Evolutionary conservation across 2,888 invertebrate species (phyloP).

Genomic region (Cloeon dipterum): DNA sequence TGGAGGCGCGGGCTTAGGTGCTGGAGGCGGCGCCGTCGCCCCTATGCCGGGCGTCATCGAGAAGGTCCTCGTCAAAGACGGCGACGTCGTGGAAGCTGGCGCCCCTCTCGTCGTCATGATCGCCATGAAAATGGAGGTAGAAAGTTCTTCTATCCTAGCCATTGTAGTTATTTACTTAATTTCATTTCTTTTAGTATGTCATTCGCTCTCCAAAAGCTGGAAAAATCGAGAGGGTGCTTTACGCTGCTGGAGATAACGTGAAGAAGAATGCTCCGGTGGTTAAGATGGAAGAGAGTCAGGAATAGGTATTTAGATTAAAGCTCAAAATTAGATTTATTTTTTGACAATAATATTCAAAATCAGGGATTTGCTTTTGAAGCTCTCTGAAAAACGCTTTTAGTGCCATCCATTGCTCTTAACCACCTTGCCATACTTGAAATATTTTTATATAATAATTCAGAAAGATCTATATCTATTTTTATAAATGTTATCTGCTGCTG

Average conservation of each 20-base stretch:
- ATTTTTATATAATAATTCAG: too few species aligned
- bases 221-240: constrained; percentile 43
- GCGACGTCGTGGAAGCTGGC: constrained; percentile 62
- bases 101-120: constrained; percentile 84
- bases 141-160: background rate
- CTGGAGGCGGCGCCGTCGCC: constrained; percentile 30
- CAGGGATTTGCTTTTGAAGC: background rate
- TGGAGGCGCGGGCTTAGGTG: constrained; percentile 24
- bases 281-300: constrained; percentile 10
- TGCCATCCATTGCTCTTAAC: background rate
- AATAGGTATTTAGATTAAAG: background rate
- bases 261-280: constrained; percentile 36
- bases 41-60: constrained; percentile 96
- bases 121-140: constrained; percentile 99
- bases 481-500: too few species aligned
- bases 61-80: constrained; percentile 59
- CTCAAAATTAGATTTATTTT: too few species aligned
- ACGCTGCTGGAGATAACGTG: constrained; percentile 59
- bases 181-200: constrained; percentile 35
- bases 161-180: background rate
- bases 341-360: background rate
- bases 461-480: too few species aligned
- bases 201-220: constrained; percentile 66
- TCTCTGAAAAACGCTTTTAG: background rate
- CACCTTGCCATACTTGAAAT: background rate